Conservation (phyloP, 2,113 vertebrate species). For the Cyprichromis sp. region DNA sequence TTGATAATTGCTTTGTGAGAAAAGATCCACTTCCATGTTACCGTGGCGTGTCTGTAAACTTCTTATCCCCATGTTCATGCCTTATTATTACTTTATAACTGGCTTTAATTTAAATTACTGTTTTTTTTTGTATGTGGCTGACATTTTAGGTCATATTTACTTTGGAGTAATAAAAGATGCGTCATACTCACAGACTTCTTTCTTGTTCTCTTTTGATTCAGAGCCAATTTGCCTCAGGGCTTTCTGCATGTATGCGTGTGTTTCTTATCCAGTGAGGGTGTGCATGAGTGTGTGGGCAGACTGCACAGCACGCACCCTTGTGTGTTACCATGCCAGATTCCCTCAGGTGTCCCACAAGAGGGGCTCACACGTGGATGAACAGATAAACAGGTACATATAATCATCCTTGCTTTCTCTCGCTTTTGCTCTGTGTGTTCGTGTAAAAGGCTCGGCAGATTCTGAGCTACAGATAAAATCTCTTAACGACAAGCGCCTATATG, state of each 20-base stretch:
- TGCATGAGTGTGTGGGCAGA: slow-evolving; percentile 25
- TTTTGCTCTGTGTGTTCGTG: not conserved
- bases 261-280: not conserved
- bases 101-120: not conserved
- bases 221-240: not conserved
- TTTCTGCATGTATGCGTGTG: not conserved
- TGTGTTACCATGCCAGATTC: slow-evolving; percentile 42
- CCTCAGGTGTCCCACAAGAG: slow-evolving; percentile 18
- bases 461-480: not conserved
- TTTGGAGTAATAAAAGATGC: not conserved
- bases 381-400: not conserved
- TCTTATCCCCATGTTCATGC: not conserved
- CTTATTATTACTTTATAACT: not conserved
- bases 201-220: not conserved
- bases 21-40: not conserved
- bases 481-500: not conserved
- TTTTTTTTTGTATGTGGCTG: not conserved
- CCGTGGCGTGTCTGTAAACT: not conserved
- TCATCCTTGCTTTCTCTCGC: not conserved
- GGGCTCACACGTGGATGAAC: not conserved
- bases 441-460: not conserved
- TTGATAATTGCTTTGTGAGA: not conserved
- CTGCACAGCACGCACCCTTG: slow-evolving; percentile 30
- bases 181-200: not conserved
- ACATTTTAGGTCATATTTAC: not conserved